These are phyloP conservation scores for Crepidodera aurea DNA, from an alignment of 2,888 invertebrate genomes.

Conservation along the genomic window DNA sequence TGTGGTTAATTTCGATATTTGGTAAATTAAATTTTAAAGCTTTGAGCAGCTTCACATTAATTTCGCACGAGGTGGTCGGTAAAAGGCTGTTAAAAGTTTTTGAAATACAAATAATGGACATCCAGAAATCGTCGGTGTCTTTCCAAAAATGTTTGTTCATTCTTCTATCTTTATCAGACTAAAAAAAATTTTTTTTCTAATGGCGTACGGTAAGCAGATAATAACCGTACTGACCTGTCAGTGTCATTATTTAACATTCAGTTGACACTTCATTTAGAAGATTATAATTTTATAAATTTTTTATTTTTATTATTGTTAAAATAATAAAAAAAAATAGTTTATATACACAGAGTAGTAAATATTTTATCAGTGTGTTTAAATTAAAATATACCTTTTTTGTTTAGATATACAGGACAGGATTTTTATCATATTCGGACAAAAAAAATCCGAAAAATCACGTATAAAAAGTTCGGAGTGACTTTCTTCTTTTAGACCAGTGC, in stretches of 20 bases:
- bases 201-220: background rate
- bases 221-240: background rate
- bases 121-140: conserved; percentile 38
- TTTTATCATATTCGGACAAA: too few species aligned
- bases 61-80: conserved; percentile 29
- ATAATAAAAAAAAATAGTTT: background rate
- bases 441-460: too few species aligned
- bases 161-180: conserved; percentile 30
- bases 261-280: background rate
- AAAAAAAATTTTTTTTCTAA: conserved; percentile 9
- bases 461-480: too few species aligned
- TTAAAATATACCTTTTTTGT: too few species aligned
- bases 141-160: conserved; percentile 38
- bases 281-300: background rate
- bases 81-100: conserved; percentile 20
- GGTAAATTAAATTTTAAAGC: conserved; percentile 30
- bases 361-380: too few species aligned
- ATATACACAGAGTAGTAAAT: too few species aligned
- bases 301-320: background rate
- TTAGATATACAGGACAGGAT: too few species aligned
- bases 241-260: background rate
- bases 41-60: conserved; percentile 27
- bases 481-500: too few species aligned
- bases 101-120: conserved; percentile 28
- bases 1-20: conserved; percentile 31